Evolutionary conservation across 2,113 vertebrate species (phyloP).

Genomic region (Drymodes brunneopygia): DNA sequence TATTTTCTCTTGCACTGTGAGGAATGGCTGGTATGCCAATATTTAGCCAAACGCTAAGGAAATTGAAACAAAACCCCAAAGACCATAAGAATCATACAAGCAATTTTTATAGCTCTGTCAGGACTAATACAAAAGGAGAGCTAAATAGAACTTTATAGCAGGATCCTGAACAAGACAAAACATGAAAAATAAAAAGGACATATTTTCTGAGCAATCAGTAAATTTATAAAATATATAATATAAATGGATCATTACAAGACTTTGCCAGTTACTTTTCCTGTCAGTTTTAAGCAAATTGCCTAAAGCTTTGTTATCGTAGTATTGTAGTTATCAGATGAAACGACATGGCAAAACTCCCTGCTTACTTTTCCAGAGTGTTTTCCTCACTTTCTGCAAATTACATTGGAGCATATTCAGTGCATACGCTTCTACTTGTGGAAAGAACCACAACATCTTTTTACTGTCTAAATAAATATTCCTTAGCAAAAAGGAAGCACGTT

Average conservation of each 20-base stretch:
- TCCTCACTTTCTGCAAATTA: constrained; percentile 15
- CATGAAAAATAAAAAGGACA: not conserved
- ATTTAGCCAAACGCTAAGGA: not conserved
- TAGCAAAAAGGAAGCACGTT: not conserved
- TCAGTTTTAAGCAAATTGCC: constrained; percentile 52
- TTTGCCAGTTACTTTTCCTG: constrained; percentile 40
- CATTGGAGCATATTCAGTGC: not conserved
- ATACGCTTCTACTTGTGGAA: not conserved
- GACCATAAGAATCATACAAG: not conserved
- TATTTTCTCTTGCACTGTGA: not conserved
- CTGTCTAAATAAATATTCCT: not conserved
- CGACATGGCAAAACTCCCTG: constrained; percentile 17
- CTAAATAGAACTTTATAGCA: constrained; percentile 20
- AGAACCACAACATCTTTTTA: constrained; percentile 10
- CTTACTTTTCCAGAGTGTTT: constrained; percentile 51
- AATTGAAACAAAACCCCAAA: not conserved
- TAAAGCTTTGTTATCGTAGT: constrained; percentile 49
- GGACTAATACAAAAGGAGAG: not conserved
- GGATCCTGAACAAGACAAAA: not conserved
- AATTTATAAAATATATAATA: not conserved
- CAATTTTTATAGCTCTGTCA: not conserved
- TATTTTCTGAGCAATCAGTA: not conserved
- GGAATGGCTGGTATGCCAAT: not conserved
- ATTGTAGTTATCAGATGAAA: constrained; percentile 54
- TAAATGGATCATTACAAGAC: constrained; percentile 3